Percentiles rank a stretch among this genome's conserved stretches.
These are phyloP conservation scores for Nymphalis urticae DNA, from an alignment of 2,888 invertebrate genomes.

Conservation along the genomic window DNA sequence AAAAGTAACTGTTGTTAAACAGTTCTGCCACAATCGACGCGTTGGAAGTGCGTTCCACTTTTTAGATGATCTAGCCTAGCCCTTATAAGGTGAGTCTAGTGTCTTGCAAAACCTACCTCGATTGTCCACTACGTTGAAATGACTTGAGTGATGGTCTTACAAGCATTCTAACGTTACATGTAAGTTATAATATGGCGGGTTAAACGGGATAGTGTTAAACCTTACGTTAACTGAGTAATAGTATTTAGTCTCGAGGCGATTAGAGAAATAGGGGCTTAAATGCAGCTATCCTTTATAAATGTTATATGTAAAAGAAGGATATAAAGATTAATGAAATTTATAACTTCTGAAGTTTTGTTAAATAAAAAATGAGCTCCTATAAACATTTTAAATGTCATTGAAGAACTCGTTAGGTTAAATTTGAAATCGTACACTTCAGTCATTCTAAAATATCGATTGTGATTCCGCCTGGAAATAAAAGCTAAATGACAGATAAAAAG, in stretches of 20 bases:
- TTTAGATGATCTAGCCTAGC: slow-evolving; percentile 46
- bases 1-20: slow-evolving; percentile 24
- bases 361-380: too few relatives aligned
- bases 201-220: background rate
- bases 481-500: too few relatives aligned
- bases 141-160: slow-evolving; percentile 9
- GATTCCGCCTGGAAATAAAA: too few relatives aligned
- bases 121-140: slow-evolving; percentile 35
- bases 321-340: too few relatives aligned
- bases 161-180: slow-evolving; percentile 3
- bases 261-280: too few relatives aligned
- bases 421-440: too few relatives aligned
- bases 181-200: slow-evolving; percentile 1
- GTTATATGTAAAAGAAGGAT: too few relatives aligned
- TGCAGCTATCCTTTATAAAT: too few relatives aligned
- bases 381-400: too few relatives aligned
- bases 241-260: background rate
- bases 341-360: too few relatives aligned
- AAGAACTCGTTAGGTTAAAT: too few relatives aligned
- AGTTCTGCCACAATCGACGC: slow-evolving; percentile 28
- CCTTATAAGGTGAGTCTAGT: slow-evolving; percentile 45
- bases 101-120: slow-evolving; percentile 44
- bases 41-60: slow-evolving; percentile 45
- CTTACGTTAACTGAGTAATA: background rate
- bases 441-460: too few relatives aligned